Evolutionary conservation across 2,797 vertebrate genomes (phyloP), one percentile per base, ranked within the genome.

Genomic region (Urophycis tenuis): DNA sequence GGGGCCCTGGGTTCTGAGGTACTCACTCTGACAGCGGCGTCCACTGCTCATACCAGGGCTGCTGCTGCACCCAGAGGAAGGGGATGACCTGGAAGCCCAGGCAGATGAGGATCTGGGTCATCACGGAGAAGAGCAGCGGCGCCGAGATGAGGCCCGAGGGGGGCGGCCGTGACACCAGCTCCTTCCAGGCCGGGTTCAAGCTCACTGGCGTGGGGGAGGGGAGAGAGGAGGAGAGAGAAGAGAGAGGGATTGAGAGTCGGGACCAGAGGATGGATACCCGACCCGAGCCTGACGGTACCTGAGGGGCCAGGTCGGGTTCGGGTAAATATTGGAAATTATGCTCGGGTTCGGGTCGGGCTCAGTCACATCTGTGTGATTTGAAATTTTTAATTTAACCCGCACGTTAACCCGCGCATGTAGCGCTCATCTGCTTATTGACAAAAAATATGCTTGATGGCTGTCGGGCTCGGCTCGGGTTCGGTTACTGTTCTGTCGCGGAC

Each of bases 131-230:
- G 79, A 99, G 93, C 79, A 99, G 93, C 64, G 95, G 92, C 74
- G 92, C 95, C 35, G 98, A 99, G 92, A 99, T 97, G 78, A 99
- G 95, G 79, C 97, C 96, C 7, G 96, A 96, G 0, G 98, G 97
- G 35, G 97, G 98, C 72, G 95, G 94, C 33, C 88, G 94, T 0
- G 97, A 87, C 73, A 98, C 97, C 39, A 99, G 93, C 78, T 97
- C 96, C 83, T 94, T 95, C 96, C 97, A 98, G 0, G 98, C 96
- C 25, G 96, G 95, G 84, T 99, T 99, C 90, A 99, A 92, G 93
- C 97, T 98, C 97, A 99, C 98, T 99, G 86, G 71, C 35, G 14
- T 75, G 36, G 39, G 80, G 31, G 33, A 74, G 15, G 53, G 70
- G 25, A 71, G 6, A 76, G 41, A 45, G 11, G 70, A 12, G 12